phyloP scores from a whole-genome alignment of 1,140 invertebrate genomes.

The Xylocopa sonorina region DNA sequence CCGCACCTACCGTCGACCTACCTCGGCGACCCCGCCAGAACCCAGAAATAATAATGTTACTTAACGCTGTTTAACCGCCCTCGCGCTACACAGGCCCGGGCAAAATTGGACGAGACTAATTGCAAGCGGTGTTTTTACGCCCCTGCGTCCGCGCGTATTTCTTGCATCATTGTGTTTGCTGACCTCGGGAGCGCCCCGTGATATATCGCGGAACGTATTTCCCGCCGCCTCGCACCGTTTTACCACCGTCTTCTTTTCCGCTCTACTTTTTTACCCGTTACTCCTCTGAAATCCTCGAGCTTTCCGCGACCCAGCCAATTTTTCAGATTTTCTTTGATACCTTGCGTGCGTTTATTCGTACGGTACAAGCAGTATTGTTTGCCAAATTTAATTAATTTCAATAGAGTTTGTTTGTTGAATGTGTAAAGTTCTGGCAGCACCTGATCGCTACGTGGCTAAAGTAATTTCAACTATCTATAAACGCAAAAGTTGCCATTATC shows the following conservation, averaged over 20 bases:
- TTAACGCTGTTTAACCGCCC: conserved; percentile 31
- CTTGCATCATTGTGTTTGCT: not conserved
- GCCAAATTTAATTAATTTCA: too few species aligned
- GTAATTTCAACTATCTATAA: not conserved
- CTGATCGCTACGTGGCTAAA: too few species aligned
- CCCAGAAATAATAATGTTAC: conserved; percentile 31
- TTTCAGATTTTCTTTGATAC: too few species aligned
- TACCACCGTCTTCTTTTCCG: not conserved
- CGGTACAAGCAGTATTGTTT: too few species aligned
- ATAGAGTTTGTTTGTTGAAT: too few species aligned
- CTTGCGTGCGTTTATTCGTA: too few species aligned
- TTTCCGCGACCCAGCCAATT: not conserved
- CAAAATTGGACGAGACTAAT: conserved; percentile 19
- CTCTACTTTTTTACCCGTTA: not conserved
- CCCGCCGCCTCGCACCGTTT: not conserved
- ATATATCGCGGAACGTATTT: not conserved
- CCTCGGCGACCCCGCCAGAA: not conserved
- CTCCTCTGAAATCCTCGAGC: too few species aligned
- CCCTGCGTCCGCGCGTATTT: too few species aligned
- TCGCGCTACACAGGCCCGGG: not conserved
- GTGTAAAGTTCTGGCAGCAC: too few species aligned
- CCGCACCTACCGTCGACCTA: too few species aligned
- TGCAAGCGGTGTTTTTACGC: conserved; percentile 20
- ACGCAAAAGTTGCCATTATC: not conserved
- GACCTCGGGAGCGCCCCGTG: not conserved